Evolutionary conservation across 2,797 vertebrate species (phyloP).

Genomic region (Peromyscus attwateri): DNA sequence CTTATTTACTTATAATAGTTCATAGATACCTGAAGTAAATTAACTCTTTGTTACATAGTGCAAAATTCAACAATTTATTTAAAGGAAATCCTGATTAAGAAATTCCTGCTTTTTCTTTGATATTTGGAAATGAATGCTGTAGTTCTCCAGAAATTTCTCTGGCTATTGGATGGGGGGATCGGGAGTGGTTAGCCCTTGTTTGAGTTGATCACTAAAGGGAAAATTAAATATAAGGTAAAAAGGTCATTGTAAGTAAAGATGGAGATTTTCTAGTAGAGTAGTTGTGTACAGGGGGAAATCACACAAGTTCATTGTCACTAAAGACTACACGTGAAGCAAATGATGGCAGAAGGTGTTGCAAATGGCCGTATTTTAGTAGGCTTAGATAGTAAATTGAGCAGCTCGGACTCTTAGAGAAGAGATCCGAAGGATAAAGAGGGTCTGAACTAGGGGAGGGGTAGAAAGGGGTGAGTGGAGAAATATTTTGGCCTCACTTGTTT

Average conservation of each 20-base stretch:
- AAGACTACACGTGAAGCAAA: background rate
- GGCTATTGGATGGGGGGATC: background rate
- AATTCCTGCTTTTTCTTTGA: background rate
- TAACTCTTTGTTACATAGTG: background rate
- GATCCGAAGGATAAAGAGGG: background rate
- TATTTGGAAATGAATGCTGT: background rate
- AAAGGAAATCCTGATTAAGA: conserved; percentile 14
- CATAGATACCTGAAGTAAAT: conserved; percentile 17
- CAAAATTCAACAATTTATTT: conserved; percentile 30
- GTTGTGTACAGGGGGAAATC: background rate
- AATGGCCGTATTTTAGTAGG: background rate
- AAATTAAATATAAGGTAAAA: conserved; percentile 36
- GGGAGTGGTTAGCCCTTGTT: background rate
- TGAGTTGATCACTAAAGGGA: background rate
- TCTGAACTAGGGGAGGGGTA: background rate
- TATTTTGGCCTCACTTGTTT: background rate
- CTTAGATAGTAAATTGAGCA: background rate
- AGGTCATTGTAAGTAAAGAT: background rate
- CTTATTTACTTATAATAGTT: background rate
- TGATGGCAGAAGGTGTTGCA: background rate
- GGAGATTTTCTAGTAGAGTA: background rate
- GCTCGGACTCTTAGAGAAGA: background rate
- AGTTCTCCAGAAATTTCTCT: background rate
- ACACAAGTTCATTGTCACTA: background rate
- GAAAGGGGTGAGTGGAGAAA: conserved; percentile 20